These are phyloP conservation scores for Pseudomugil gertrudae DNA, from an alignment of 2,797 vertebrate genomes.

Conservation along the genomic window DNA sequence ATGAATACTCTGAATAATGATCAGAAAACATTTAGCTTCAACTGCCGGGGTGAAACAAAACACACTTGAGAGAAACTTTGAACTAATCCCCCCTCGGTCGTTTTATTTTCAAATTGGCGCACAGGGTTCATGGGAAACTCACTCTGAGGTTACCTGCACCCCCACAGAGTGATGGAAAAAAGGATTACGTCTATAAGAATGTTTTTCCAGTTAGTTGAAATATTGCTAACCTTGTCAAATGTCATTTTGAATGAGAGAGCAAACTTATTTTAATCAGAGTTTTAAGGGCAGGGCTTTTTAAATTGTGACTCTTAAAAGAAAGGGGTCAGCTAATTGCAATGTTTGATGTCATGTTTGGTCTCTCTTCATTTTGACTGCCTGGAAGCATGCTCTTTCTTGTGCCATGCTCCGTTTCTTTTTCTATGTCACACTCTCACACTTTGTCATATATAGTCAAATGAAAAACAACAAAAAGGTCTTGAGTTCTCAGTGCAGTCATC, in stretches of 20 bases:
- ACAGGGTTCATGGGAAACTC: conserved; percentile 82
- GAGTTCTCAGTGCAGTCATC: conserved; percentile 88
- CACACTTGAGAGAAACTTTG: conserved; percentile 73
- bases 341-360: conserved; percentile 83
- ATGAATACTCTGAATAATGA: conserved; percentile 79
- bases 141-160: conserved; percentile 78
- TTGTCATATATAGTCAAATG: conserved; percentile 58
- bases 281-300: conserved; percentile 73
- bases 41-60: conserved; percentile 77
- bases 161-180: conserved; percentile 70
- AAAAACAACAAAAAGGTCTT: conserved; percentile 83
- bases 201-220: conserved; percentile 84
- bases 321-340: conserved; percentile 78
- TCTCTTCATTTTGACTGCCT: conserved; percentile 73
- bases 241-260: conserved; percentile 80
- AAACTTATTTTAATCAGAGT: conserved; percentile 79
- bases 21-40: conserved; percentile 78
- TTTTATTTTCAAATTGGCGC: conserved; percentile 75
- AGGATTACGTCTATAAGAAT: conserved; percentile 76
- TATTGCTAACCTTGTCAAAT: conserved; percentile 84
- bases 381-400: conserved; percentile 70
- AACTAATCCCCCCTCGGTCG: conserved; percentile 43
- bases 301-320: conserved; percentile 72
- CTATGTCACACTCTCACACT: conserved; percentile 31
- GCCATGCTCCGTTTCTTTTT: conserved; percentile 15